phyloP scores from a whole-genome alignment of 2,797 vertebrate species.

The Myripristis murdjan region DNA sequence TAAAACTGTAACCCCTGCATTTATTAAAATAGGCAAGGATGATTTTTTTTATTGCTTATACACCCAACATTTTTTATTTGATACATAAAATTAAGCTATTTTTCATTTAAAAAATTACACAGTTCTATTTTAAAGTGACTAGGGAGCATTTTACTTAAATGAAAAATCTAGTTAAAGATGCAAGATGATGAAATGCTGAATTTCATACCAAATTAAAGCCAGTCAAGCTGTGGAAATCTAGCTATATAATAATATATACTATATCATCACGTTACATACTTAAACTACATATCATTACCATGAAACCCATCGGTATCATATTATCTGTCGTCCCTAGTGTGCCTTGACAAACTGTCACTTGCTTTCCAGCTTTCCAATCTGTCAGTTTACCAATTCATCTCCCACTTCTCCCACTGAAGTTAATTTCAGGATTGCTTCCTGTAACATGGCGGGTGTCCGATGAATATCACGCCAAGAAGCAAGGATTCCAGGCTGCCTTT shows the following conservation, averaged over 20 bases:
- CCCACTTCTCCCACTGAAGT: conserved; percentile 13
- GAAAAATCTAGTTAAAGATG: neutral
- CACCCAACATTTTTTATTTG: no score
- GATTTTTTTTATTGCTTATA: no score
- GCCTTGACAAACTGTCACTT: conserved; percentile 5
- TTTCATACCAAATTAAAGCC: neutral
- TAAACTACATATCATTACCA: neutral
- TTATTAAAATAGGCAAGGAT: no score
- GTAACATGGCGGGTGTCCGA: conserved; percentile 32
- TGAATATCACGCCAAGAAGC: conserved; percentile 41
- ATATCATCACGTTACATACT: neutral
- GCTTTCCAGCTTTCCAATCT: conserved; percentile 22
- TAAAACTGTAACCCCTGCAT: no score
- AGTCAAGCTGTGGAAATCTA: neutral
- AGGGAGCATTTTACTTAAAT: neutral
- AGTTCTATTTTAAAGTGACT: neutral
- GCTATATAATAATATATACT: no score
- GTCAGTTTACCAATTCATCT: neutral
- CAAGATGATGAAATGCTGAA: neutral
- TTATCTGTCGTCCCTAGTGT: neutral
- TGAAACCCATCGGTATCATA: no score
- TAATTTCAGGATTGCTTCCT: conserved; percentile 44
- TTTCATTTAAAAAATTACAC: no score
- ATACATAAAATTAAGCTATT: no score
- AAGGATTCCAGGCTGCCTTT: conserved; percentile 43